Evolutionary conservation across 1,140 invertebrate species (phyloP).

Genomic region (Ostrea denselamellosa): DNA sequence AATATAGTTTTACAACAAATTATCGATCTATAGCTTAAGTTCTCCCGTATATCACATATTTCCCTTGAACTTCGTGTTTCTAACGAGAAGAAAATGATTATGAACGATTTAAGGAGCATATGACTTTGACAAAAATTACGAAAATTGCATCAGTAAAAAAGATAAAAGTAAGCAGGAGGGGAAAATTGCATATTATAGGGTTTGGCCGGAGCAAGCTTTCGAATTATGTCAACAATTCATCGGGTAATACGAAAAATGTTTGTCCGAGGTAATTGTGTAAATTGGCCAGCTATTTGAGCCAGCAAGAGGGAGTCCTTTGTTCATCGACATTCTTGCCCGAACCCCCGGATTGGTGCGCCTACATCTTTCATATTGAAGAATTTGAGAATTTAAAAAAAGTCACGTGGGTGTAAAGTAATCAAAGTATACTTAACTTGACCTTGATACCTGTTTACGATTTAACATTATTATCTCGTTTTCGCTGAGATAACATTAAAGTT

Average conservation of each 20-base stretch:
- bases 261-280: neutral
- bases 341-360: neutral
- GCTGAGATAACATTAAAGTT: neutral
- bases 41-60: neutral
- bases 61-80: neutral
- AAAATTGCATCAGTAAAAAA: neutral
- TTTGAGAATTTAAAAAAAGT: neutral
- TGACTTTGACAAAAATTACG: neutral
- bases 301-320: neutral
- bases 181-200: neutral
- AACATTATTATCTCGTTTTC: constrained; percentile 18
- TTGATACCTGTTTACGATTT: constrained; percentile 36
- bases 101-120: neutral
- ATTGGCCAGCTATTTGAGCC: neutral
- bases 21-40: neutral
- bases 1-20: constrained; percentile 12
- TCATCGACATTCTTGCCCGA: constrained; percentile 18
- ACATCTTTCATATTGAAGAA: neutral
- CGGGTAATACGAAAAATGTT: neutral
- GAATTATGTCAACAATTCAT: neutral
- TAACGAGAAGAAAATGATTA: constrained; percentile 3
- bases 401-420: constrained; percentile 4
- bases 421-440: neutral
- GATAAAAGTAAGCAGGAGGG: neutral
- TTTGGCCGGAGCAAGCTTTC: neutral